Base-by-base conservation (phyloP, 2,888 invertebrate genomes). In the Lasioglossum morio region DNA sequence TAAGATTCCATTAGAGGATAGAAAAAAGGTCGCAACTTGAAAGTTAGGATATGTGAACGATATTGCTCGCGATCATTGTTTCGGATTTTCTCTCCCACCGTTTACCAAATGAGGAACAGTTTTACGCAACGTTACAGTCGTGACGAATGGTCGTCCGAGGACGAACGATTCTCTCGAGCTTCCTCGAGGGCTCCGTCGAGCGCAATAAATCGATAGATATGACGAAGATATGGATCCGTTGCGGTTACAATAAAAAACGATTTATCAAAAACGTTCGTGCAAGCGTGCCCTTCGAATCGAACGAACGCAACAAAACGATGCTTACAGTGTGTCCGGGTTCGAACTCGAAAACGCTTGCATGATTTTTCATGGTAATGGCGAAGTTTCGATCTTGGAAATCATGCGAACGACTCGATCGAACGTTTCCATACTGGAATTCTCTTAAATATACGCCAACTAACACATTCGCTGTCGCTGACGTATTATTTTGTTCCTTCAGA, bases 1-100 rank as follows among this genome's bases (percentile, higher is more conserved):
- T 84, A 82, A 86, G 84, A 87, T 76, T 80, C 60, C 57, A 88
- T 86, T 79, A 82, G 81, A 57, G 83, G 87, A 85, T 88, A 91
- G 72, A 88, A 90, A 89, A 77, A 87, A 74, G 37, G 69, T 89
- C 82, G 81, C 84, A 81, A 72, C 73, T 84, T 66, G 73, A 87
- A 75, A 82, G 79, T 30, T 57, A 69, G 76, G 88, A 87, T 89
- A 88, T 89, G 85, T 88, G 40, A 66, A 86, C 79, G 46, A 87
- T 79, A 90, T 89, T 90, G 89, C 90, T 80, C 72, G 76, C 60
- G 57, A 76, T 76, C 48, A 57, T 79, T 57, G 10, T 57, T n/a
- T 86, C 69, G 57, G 66, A 78, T 83, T 81, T 70, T 81, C 77
- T 86, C 73, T 81, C 77, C 46, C 81, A 60, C 19, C 19, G 46